A percentile compares a stretch with the other conserved stretches of the same genome.
These are phyloP conservation scores for Muschampia plurimacula DNA, from an alignment of 2,888 invertebrate genomes.

Conservation along the genomic window DNA sequence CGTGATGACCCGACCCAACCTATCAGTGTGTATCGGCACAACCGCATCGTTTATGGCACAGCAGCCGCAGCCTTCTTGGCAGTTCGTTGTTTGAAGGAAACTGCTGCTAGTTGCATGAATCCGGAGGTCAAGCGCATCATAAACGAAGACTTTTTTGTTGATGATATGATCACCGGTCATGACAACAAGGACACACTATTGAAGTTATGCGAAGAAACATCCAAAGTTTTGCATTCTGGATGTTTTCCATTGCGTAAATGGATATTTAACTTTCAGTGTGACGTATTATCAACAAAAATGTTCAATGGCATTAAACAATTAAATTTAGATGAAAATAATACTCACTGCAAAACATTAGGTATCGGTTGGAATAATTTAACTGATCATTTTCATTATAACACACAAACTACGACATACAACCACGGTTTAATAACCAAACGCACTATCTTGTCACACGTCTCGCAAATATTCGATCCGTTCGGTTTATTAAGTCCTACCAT, in stretches of 20 bases:
- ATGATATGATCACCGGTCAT: background rate
- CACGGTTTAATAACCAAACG: too few relatives aligned
- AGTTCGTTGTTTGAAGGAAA: background rate
- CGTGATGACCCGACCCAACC: background rate
- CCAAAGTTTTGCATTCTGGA: background rate
- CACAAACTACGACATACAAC: too few relatives aligned
- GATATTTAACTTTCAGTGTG: background rate
- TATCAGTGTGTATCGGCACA: background rate
- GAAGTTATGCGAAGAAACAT: background rate
- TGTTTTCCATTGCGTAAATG: slow-evolving; percentile 1
- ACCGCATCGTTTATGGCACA: background rate
- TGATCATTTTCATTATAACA: too few relatives aligned
- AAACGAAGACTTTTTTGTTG: background rate
- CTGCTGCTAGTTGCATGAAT: background rate
- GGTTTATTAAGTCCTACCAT: too few relatives aligned
- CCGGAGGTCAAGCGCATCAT: background rate
- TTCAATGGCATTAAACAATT: background rate
- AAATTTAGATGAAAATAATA: background rate
- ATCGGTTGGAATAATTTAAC: too few relatives aligned
- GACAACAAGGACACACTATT: background rate
- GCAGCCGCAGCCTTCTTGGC: background rate
- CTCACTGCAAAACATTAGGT: background rate
- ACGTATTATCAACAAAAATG: background rate
- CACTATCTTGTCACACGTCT: too few relatives aligned
- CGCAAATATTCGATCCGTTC: too few relatives aligned